These are phyloP conservation scores for Pelagia noctiluca DNA, from an alignment of 30 jellyfish, hydroid and myxozoan genomes.

Conservation along the genomic window DNA sequence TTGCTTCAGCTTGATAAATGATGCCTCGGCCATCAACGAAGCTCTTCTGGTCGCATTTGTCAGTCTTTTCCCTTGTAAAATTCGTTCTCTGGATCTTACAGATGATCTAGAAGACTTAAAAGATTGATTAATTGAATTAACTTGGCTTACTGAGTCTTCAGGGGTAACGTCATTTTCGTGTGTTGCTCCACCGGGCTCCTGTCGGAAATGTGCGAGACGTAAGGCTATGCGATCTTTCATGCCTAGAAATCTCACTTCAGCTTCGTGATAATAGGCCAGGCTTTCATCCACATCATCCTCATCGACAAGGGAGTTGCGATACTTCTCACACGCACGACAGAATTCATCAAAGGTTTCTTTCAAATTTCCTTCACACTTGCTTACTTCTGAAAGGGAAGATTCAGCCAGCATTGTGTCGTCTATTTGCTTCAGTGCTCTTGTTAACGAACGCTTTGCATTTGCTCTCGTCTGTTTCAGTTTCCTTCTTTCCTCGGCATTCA, in stretches of 20 bases:
- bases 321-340: slow-evolving; percentile 8
- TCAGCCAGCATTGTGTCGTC: background rate
- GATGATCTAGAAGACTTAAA: slow-evolving; percentile 2
- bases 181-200: background rate
- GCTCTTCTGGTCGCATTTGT: slow-evolving; percentile 26
- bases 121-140: background rate
- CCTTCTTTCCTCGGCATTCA: no score
- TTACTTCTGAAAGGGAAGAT: background rate
- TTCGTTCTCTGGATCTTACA: background rate
- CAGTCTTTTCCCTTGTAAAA: slow-evolving; percentile 20
- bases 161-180: background rate
- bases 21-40: slow-evolving; percentile 23
- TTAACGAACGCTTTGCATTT: no score
- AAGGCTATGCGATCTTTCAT: slow-evolving; percentile 25
- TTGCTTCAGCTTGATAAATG: slow-evolving; percentile 19
- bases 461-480: no score
- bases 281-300: slow-evolving; percentile 25
- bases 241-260: slow-evolving; percentile 20
- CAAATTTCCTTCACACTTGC: slow-evolving; percentile 11
- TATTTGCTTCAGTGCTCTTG: no score
- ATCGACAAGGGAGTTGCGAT: slow-evolving; percentile 1
- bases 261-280: slow-evolving; percentile 25
- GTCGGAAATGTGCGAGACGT: background rate
- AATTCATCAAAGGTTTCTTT: background rate
- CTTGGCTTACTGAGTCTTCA: slow-evolving; percentile 33